phyloP scores from a whole-genome alignment of 2,888 invertebrate genomes.

The Thecocarcelia acutangulata region DNA sequence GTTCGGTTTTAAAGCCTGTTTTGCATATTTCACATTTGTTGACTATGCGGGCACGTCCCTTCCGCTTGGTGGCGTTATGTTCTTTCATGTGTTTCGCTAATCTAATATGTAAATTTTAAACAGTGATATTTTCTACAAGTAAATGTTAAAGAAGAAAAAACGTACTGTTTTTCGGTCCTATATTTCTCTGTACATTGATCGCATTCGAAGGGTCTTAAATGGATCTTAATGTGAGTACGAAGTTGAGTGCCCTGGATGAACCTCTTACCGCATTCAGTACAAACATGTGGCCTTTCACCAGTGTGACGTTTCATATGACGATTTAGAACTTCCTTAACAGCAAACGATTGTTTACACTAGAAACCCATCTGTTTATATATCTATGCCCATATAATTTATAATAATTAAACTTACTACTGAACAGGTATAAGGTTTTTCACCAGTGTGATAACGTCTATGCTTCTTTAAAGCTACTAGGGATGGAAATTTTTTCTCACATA shows the following conservation, averaged over 20 bases:
- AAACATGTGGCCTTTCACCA: constrained; percentile 80
- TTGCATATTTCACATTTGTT: constrained; percentile 72
- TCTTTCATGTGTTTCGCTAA: constrained; percentile 74
- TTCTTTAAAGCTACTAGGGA: constrained; percentile 90
- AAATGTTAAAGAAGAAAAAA: background rate
- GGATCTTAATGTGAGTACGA: constrained; percentile 87
- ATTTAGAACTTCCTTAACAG: constrained; percentile 91
- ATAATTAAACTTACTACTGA: constrained; percentile 82
- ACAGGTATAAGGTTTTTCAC: constrained; percentile 87
- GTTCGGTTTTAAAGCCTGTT: constrained; percentile 71
- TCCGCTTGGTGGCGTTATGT: constrained; percentile 65
- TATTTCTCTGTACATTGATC: constrained; percentile 82
- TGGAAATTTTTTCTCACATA: constrained; percentile 86
- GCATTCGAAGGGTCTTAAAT: constrained; percentile 88
- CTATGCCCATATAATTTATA: background rate
- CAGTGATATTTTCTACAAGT: background rate
- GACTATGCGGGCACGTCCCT: constrained; percentile 18
- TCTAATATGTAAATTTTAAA: constrained; percentile 62
- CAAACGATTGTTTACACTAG: constrained; percentile 89
- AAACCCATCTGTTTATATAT: background rate
- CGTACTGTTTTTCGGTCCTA: constrained; percentile 78
- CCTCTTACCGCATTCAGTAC: constrained; percentile 86
- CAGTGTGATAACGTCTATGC: constrained; percentile 85
- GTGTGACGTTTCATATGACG: constrained; percentile 88
- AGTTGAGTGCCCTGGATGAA: constrained; percentile 93